Base-by-base conservation (phyloP, 2,113 vertebrate species). In the Chloropsis cyanopogon region DNA sequence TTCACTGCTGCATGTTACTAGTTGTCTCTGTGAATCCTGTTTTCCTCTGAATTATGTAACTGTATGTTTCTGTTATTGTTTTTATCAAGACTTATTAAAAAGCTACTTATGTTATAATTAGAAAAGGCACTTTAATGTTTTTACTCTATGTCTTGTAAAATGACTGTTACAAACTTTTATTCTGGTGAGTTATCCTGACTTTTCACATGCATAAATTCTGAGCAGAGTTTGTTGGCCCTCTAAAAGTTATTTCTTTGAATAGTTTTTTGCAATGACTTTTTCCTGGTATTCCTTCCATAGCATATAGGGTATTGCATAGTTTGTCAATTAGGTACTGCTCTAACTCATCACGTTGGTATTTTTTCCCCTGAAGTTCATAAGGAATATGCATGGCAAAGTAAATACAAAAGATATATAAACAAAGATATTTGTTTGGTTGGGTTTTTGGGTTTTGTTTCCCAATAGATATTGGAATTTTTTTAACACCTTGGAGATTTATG, bases 401-500 rank as follows among this genome's bases (percentile, higher is more conserved):
- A 63, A 72, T 31, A 52, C 1, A 19, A 21, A 63, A 75, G 54
- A 61, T 10, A 9, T 7, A 68, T 7, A 79, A 70, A 52, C 4
- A 83, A 39, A 61, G 19, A 28, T 26, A 23, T 92, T 46, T 82
- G 6, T 1, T 84, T 70, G n/a, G 1, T 11, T 42, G 5, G 4
- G 2, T 0, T 3, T 56, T 28, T 41, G n/a, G 3, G 37, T 37
- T 37, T 37, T 37, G 10, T 25, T 46, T 10, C 2, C 7, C 25
- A 44, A 5, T n/a, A 66, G 37, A 37, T 37, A 37, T 8, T 60
- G 6, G 54, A 39, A 33, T 21, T 81, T 24, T 23, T 68, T 15
- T 65, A 41, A 77, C 7, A 49, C 3, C 20, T 71, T 79, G 25
- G 14, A 68, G 35, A 92, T 61, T 56, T 64, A 12, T n/a, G 14